Conservation (phyloP, 2,113 vertebrate species). For the Chaetodon trifascialis region DNA sequence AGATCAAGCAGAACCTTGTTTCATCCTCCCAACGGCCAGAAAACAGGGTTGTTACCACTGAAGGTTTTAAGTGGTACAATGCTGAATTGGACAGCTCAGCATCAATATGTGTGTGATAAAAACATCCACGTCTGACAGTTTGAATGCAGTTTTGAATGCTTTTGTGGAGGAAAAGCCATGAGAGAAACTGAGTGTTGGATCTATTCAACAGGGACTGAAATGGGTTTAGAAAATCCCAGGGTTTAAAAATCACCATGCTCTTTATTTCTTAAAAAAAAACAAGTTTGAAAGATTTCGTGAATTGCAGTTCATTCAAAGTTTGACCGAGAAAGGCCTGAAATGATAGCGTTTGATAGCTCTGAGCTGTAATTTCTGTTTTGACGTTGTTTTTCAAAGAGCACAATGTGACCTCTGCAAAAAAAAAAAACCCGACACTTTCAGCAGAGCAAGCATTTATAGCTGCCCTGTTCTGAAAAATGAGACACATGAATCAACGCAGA, state of each 20-base stretch:
- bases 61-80: slow-evolving; percentile 8
- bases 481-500: slow-evolving; percentile 18
- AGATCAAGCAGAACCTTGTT: slow-evolving; percentile 21
- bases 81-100: slow-evolving; percentile 9
- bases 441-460: slow-evolving; percentile 17
- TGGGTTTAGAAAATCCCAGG: slow-evolving; percentile 31
- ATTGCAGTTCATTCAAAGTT: slow-evolving; percentile 2
- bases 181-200: slow-evolving; percentile 37
- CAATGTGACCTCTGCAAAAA: slow-evolving; percentile 14
- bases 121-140: slow-evolving; percentile 12
- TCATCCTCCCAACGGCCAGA: neutral
- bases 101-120: slow-evolving; percentile 3
- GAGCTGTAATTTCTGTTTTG: slow-evolving; percentile 32
- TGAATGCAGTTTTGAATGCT: slow-evolving; percentile 18
- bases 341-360: slow-evolving; percentile 6
- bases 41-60: neutral
- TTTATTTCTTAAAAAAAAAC: slow-evolving; percentile 13
- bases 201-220: slow-evolving; percentile 50
- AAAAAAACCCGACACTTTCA: neutral
- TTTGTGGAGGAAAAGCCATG: slow-evolving; percentile 22
- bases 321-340: neutral
- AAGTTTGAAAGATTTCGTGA: slow-evolving; percentile 19
- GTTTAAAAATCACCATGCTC: slow-evolving; percentile 35
- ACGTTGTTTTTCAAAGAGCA: slow-evolving; percentile 26
- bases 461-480: slow-evolving; percentile 11